Conservation (phyloP, 2,888 invertebrate genomes). For the Platerodrilus igneus region DNA sequence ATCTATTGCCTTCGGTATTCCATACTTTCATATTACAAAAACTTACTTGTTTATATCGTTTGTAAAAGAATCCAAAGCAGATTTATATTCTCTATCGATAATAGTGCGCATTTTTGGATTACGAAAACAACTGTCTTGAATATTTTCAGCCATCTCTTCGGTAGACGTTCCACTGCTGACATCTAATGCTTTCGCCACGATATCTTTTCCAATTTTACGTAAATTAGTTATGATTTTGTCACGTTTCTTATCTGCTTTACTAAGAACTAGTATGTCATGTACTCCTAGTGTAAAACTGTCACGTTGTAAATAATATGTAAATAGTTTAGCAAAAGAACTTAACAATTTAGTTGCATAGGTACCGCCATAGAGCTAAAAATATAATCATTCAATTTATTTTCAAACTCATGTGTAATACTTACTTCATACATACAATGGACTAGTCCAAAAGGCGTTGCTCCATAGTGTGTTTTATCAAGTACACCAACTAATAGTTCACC, state of each 20-base stretch:
- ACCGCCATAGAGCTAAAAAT: conserved; percentile 79
- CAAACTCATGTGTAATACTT: conserved; percentile 19
- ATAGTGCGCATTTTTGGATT: conserved; percentile 75
- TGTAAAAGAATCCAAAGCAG: conserved; percentile 72
- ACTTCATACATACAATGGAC: conserved; percentile 92
- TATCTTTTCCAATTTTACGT: conserved; percentile 45
- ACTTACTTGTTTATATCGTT: conserved; percentile 81
- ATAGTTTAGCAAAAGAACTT: conserved; percentile 87
- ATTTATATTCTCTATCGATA: conserved; percentile 80
- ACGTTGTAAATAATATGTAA: conserved; percentile 83
- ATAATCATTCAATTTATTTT: conserved; percentile 1
- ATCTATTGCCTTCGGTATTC: too few relatives aligned
- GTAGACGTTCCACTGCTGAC: conserved; percentile 56
- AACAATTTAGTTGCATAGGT: conserved; percentile 74
- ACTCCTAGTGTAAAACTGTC: conserved; percentile 94
- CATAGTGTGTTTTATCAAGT: conserved; percentile 94
- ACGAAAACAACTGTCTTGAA: conserved; percentile 65
- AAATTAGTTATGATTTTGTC: conserved; percentile 63
- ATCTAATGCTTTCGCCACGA: conserved; percentile 61
- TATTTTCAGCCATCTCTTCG: conserved; percentile 58
- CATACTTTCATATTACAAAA: too few relatives aligned
- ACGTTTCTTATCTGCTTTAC: conserved; percentile 68
- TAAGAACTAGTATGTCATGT: conserved; percentile 82
- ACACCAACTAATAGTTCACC: conserved; percentile 89
- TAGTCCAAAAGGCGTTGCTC: conserved; percentile 90